These are phyloP conservation scores for Candoia aspera DNA, from an alignment of 2,113 vertebrate genomes.

Conservation along the genomic window DNA sequence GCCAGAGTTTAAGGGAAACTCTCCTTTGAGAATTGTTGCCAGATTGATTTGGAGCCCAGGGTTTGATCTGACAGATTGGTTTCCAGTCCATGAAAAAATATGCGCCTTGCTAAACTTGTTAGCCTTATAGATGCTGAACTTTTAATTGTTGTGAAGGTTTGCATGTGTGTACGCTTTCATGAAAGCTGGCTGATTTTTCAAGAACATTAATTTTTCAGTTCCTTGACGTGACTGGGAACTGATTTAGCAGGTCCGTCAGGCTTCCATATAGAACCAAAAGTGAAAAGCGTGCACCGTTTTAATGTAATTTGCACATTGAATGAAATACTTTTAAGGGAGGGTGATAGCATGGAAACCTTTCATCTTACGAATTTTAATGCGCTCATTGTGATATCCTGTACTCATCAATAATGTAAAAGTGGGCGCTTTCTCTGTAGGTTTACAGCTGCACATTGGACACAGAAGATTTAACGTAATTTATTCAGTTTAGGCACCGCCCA, in stretches of 20 bases:
- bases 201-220: not conserved
- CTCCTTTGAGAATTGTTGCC: not conserved
- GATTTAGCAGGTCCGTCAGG: not conserved
- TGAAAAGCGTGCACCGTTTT: not conserved
- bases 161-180: not conserved
- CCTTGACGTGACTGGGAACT: not conserved
- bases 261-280: not conserved
- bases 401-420: not conserved
- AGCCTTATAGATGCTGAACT: not conserved
- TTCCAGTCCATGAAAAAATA: not conserved
- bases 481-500: not conserved
- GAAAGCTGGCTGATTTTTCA: not conserved
- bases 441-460: not conserved
- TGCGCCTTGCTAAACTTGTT: not conserved
- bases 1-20: not conserved
- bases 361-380: not conserved
- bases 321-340: not conserved
- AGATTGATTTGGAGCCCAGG: not conserved
- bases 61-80: not conserved
- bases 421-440: not conserved
- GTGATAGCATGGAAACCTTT: not conserved
- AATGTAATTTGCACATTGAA: not conserved
- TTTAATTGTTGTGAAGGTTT: not conserved
- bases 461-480: not conserved
- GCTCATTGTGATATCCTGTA: not conserved